A percentile compares a stretch with the other conserved stretches of the same genome.
These are phyloP conservation scores for Thamnophis elegans DNA, from an alignment of 2,797 vertebrate genomes.

Conservation along the genomic window DNA sequence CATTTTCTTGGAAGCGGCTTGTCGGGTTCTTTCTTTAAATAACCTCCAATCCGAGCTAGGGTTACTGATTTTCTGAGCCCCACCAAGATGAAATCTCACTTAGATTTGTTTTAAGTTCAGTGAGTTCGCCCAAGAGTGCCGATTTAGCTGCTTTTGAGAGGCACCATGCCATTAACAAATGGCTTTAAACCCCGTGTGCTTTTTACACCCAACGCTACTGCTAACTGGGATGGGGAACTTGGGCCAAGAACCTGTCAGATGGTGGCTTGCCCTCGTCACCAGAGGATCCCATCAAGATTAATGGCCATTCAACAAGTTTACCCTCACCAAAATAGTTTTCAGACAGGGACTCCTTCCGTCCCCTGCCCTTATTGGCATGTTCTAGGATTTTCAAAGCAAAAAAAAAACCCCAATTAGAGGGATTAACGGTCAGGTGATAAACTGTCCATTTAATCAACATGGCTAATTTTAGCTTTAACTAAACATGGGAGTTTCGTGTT, in stretches of 20 bases:
- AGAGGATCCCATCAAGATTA: constrained; percentile 54
- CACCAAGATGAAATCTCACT: not conserved
- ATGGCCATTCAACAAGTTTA: constrained; percentile 53
- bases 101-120: not conserved
- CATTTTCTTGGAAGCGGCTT: too few species aligned
- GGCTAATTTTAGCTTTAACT: constrained; percentile 70
- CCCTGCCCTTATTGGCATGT: constrained; percentile 53
- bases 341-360: constrained; percentile 59
- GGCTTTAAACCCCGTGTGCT: constrained; percentile 50
- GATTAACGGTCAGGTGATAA: constrained; percentile 66
- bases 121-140: not conserved
- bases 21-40: too few species aligned
- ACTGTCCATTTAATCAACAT: constrained; percentile 69
- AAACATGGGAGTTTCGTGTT: constrained; percentile 62
- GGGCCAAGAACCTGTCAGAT: constrained; percentile 38
- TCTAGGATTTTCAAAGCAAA: constrained; percentile 51
- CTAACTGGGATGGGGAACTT: constrained; percentile 52
- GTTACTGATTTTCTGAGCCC: not conserved
- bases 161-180: constrained; percentile 48
- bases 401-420: constrained; percentile 46
- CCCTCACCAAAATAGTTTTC: constrained; percentile 61
- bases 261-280: constrained; percentile 43
- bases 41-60: too few species aligned
- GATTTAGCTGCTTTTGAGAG: not conserved
- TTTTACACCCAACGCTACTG: constrained; percentile 39